Evolutionary conservation across 2,113 vertebrate species (phyloP).

Genomic region (Hippocampus abdominalis): DNA sequence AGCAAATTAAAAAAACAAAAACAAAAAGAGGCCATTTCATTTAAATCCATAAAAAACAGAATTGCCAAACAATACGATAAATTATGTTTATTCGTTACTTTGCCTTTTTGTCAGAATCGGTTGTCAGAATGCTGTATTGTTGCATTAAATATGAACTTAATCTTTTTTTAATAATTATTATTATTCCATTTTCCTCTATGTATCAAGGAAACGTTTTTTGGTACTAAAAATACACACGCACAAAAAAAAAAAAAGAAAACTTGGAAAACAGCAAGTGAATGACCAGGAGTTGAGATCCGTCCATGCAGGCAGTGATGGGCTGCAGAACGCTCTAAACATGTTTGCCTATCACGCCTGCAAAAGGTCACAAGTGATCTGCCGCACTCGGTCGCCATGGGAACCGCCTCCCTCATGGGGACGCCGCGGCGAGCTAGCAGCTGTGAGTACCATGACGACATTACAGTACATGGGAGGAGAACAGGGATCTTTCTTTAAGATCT

Average conservation of each 20-base stretch:
- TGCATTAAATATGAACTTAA: too few relatives aligned
- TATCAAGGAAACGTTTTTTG: too few relatives aligned
- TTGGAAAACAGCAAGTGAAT: too few relatives aligned
- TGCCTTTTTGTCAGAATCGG: too few relatives aligned
- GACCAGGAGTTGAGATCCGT: background rate
- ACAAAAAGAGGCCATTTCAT: background rate
- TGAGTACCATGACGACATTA: background rate
- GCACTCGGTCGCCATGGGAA: constrained; percentile 53
- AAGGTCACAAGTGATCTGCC: constrained; percentile 59
- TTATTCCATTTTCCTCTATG: too few relatives aligned
- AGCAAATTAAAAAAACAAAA: background rate
- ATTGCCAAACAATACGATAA: too few relatives aligned
- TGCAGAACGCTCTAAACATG: constrained; percentile 47
- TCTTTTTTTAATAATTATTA: too few relatives aligned
- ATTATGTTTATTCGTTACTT: too few relatives aligned
- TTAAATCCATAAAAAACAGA: background rate
- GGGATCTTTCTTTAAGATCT: background rate
- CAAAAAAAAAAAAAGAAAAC: too few relatives aligned
- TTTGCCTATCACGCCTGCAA: constrained; percentile 37
- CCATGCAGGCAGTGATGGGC: constrained; percentile 26
- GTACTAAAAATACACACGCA: too few relatives aligned
- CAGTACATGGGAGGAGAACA: background rate
- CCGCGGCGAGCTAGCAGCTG: background rate
- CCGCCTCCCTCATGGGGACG: constrained; percentile 31
- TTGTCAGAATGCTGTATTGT: too few relatives aligned